These are phyloP conservation scores for Leucophenga varia DNA, from an alignment of 1,140 invertebrate species.

Conservation along the genomic window DNA sequence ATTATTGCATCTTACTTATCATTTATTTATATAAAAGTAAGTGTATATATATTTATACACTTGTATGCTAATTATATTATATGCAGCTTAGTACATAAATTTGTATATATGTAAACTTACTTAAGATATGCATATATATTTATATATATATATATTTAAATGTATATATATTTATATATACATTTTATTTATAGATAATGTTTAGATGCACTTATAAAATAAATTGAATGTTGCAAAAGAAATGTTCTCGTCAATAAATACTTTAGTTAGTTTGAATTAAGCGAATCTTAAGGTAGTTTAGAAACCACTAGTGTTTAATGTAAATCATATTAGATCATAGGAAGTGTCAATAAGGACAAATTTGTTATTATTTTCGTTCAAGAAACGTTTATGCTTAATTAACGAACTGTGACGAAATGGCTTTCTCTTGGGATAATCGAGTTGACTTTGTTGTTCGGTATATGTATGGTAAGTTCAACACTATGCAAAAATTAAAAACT, in stretches of 20 bases:
- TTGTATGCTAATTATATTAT: background rate
- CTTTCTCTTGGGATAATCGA: slow-evolving; percentile 76
- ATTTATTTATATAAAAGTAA: slow-evolving; percentile 6
- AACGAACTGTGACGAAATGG: too few relatives aligned
- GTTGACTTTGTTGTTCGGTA: slow-evolving; percentile 77
- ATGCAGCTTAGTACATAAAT: slow-evolving; percentile 5
- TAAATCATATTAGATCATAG: slow-evolving; percentile 7
- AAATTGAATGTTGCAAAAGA: slow-evolving; percentile 38
- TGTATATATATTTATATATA: slow-evolving; percentile 4
- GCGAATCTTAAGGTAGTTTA: slow-evolving; percentile 36
- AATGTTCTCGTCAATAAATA: slow-evolving; percentile 24
- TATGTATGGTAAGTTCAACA: slow-evolving; percentile 69
- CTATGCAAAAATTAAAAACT: too few relatives aligned
- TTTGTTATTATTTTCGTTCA: too few relatives aligned
- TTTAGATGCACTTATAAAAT: slow-evolving; percentile 43
- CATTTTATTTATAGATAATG: too few relatives aligned
- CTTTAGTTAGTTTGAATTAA: slow-evolving; percentile 47
- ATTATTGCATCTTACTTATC: background rate
- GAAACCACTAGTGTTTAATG: slow-evolving; percentile 5
- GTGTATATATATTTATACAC: slow-evolving; percentile 18
- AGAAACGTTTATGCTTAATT: too few relatives aligned
- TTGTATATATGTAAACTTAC: slow-evolving; percentile 12
- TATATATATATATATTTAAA: background rate
- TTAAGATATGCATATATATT: slow-evolving; percentile 6
- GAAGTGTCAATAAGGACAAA: slow-evolving; percentile 11